Evolutionary conservation across 2,888 invertebrate genomes (phyloP).

Genomic region (Colostygia pectinataria): DNA sequence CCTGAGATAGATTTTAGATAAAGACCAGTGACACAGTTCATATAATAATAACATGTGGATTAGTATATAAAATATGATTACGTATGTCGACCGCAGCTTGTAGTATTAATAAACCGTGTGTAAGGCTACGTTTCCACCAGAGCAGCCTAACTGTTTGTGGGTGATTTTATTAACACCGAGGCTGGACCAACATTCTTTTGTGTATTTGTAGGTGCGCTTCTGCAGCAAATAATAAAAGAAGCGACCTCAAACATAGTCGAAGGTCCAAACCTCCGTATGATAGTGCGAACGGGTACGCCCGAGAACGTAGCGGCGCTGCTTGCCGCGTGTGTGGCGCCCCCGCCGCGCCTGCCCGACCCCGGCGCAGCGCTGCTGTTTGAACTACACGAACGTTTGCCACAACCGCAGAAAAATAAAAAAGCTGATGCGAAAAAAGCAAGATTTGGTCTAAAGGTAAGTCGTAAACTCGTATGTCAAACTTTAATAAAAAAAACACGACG

Average conservation of each 20-base stretch:
- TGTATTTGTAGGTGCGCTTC: conserved; percentile 73
- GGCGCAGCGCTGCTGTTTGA: conserved; percentile 83
- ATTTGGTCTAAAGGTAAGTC: conserved; percentile 64
- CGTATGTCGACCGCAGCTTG: no score
- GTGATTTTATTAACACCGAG: no score
- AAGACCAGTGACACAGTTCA: no score
- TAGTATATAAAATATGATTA: no score
- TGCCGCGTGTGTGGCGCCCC: conserved; percentile 80
- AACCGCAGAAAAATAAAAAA: conserved; percentile 59
- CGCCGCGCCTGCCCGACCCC: conserved; percentile 82
- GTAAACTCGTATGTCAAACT: no score
- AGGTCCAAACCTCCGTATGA: conserved; percentile 58
- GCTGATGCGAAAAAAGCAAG: conserved; percentile 58
- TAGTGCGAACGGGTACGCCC: conserved; percentile 85
- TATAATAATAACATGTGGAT: no score
- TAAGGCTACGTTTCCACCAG: no score
- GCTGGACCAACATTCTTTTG: no score
- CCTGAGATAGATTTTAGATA: no score
- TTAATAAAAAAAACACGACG: no score
- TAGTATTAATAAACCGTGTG: no score
- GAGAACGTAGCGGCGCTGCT: conserved; percentile 84
- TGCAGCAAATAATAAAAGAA: conserved; percentile 81
- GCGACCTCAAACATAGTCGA: conserved; percentile 60
- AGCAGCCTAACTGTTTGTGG: no score
- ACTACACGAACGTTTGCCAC: conserved; percentile 69